Conservation (phyloP, 2,797 vertebrate genomes). For the Rhodeus uyekii region DNA sequence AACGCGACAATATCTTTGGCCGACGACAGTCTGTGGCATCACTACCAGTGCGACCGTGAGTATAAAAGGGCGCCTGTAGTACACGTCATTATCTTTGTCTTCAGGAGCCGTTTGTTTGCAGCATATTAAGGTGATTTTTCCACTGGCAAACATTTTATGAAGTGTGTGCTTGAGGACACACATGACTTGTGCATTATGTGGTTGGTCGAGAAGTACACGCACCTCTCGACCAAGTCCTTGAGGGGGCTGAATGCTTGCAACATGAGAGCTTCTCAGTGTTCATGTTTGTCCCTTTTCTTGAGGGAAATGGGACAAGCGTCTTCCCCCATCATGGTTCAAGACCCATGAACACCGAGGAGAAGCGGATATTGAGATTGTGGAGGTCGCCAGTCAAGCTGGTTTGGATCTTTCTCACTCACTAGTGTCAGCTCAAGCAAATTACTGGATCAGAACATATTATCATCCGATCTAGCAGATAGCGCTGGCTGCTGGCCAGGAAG, state of each 20-base stretch:
- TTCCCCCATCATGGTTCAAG: background rate
- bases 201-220: background rate
- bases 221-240: background rate
- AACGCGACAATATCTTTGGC: background rate
- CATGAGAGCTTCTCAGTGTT: background rate
- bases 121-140: background rate
- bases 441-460: background rate
- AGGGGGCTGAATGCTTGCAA: background rate
- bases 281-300: background rate
- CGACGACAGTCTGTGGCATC: background rate
- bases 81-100: background rate
- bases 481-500: background rate
- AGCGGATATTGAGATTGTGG: background rate
- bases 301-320: background rate
- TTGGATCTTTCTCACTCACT: background rate
- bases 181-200: background rate
- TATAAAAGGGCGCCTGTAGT: background rate
- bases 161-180: background rate
- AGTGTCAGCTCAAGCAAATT: background rate
- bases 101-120: background rate
- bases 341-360: background rate
- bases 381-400: background rate
- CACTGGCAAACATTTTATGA: background rate
- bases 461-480: background rate
- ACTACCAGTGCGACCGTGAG: constrained; percentile 1